Percentiles rank a stretch among this genome's conserved stretches.
These are phyloP conservation scores for Seladonia tumulorum DNA, from an alignment of 2,888 invertebrate species.

Conservation along the genomic window DNA sequence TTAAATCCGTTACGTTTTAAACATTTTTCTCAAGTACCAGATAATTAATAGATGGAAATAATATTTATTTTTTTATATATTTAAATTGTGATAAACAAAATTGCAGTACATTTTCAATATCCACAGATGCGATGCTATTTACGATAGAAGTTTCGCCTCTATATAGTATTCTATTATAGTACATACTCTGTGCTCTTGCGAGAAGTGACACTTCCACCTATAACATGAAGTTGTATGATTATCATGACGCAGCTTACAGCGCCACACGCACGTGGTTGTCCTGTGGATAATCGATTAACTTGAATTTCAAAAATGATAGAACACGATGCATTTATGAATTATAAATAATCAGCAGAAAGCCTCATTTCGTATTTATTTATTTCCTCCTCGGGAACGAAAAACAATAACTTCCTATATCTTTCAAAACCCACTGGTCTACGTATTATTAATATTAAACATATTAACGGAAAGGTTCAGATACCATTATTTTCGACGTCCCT, in stretches of 20 bases:
- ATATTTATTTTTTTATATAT: not conserved
- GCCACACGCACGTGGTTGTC: not conserved
- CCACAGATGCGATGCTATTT: not conserved
- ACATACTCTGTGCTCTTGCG: not conserved
- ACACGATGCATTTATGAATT: not conserved
- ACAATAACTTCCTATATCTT: not conserved
- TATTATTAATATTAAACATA: not conserved
- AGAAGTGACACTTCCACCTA: not conserved
- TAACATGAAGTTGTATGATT: not conserved
- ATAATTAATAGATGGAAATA: not conserved
- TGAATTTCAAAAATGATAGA: not conserved
- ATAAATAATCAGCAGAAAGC: not conserved
- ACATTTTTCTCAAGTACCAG: not conserved
- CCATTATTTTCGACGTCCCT: not conserved
- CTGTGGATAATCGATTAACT: not conserved
- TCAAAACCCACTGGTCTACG: not conserved
- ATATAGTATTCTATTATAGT: not conserved
- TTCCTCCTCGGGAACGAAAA: not conserved
- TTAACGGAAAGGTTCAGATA: conserved; percentile 4
- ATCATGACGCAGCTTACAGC: not conserved
- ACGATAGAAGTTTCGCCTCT: not conserved
- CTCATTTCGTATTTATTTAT: not conserved
- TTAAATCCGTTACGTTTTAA: not conserved
- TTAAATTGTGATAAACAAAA: not conserved
- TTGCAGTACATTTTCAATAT: not conserved